A percentile compares a stretch with the other conserved stretches of the same genome.
Conservation (phyloP, 2,888 invertebrate genomes). For the Melinaea marsaeus region DNA sequence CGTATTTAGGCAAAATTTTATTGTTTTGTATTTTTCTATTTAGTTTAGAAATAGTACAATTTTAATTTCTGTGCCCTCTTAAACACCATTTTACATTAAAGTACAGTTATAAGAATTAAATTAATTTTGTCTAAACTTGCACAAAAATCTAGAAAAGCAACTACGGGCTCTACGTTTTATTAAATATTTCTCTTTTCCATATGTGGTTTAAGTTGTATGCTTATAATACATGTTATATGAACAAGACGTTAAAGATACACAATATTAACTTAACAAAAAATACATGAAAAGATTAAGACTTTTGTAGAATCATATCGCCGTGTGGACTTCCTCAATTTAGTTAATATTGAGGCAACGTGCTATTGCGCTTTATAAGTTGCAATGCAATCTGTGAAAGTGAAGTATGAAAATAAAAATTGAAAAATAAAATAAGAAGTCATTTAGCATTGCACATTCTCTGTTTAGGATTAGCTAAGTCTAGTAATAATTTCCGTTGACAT, state of each 20-base stretch:
- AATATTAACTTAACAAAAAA: neutral
- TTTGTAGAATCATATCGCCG: slow-evolving; percentile 49
- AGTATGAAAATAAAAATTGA: slow-evolving; percentile 67
- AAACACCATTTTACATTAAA: too few species aligned
- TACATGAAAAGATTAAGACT: neutral
- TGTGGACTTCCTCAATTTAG: slow-evolving; percentile 48
- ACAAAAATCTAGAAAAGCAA: slow-evolving; percentile 2
- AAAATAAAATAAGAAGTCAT: slow-evolving; percentile 71
- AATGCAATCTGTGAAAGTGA: slow-evolving; percentile 62
- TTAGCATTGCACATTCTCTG: slow-evolving; percentile 77
- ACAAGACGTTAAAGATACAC: neutral
- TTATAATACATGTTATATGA: slow-evolving; percentile 1
- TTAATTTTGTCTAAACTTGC: neutral
- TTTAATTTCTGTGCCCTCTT: too few species aligned
- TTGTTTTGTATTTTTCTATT: too few species aligned
- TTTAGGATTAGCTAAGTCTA: slow-evolving; percentile 70
- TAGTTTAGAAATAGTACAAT: too few species aligned
- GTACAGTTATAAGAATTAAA: neutral
- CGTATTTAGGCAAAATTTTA: neutral
- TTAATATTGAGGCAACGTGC: slow-evolving; percentile 56
- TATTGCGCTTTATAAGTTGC: slow-evolving; percentile 48
- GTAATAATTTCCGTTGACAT: slow-evolving; percentile 61
- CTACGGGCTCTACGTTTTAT: slow-evolving; percentile 1
- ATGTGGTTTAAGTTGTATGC: neutral
- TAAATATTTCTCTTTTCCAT: neutral